These are phyloP conservation scores for Sciaenops ocellatus DNA, from an alignment of 2,797 vertebrate genomes.

Conservation along the genomic window DNA sequence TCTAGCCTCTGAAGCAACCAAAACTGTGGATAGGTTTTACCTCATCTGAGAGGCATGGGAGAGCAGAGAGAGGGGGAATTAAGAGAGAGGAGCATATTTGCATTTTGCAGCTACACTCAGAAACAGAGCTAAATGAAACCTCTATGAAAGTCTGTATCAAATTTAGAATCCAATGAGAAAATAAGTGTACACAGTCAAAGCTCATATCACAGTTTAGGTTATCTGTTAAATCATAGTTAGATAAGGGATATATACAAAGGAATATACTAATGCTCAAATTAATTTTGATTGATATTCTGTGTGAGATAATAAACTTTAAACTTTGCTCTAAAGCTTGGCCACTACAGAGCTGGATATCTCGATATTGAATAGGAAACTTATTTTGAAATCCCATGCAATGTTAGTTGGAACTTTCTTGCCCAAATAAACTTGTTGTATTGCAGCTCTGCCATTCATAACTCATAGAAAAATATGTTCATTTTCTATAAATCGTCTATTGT, in stretches of 20 bases:
- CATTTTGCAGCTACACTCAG: conserved; percentile 60
- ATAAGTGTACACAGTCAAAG: background rate
- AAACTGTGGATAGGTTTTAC: conserved; percentile 47
- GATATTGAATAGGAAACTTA: background rate
- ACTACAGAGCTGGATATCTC: background rate
- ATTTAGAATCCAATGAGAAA: conserved; percentile 47
- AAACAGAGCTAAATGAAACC: conserved; percentile 26
- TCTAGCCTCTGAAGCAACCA: conserved; percentile 52
- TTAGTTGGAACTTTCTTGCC: background rate
- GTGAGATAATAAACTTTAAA: background rate
- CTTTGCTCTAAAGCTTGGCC: background rate
- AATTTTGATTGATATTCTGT: background rate
- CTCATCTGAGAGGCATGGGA: conserved; percentile 38
- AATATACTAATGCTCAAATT: background rate
- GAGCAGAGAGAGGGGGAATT: background rate
- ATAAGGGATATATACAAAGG: background rate
- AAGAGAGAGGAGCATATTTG: conserved; percentile 43
- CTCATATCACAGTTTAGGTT: conserved; percentile 5
- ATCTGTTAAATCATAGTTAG: conserved; percentile 11
- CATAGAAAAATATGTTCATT: background rate
- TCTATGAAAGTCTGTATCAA: conserved; percentile 11
- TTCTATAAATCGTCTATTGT: background rate
- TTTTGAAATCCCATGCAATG: conserved; percentile 2
- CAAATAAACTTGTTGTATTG: background rate
- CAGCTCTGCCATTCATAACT: conserved; percentile 1